These are phyloP conservation scores for Rhinopomastus cyanomelas DNA, from an alignment of 2,113 vertebrate species.

Conservation along the genomic window DNA sequence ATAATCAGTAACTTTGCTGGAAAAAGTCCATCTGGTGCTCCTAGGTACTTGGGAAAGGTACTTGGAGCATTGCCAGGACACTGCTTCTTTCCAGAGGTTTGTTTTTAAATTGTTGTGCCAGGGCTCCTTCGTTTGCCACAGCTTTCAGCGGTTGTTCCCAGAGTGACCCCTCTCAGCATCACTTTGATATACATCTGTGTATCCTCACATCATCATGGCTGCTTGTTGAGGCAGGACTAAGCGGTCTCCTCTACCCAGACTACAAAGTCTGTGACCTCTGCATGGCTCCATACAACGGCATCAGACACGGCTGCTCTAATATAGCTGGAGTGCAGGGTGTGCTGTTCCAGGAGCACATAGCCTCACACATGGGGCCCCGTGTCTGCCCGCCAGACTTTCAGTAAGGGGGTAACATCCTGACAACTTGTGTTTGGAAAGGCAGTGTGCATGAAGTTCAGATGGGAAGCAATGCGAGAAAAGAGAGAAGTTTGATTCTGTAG, in stretches of 20 bases:
- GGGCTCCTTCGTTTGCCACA: background rate
- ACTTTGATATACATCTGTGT: background rate
- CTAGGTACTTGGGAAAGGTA: conserved; percentile 20
- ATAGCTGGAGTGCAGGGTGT: background rate
- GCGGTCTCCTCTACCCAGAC: background rate
- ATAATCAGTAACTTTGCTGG: conserved; percentile 10
- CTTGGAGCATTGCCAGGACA: background rate
- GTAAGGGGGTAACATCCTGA: background rate
- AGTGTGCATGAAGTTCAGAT: rapidly evolving
- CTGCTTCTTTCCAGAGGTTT: conserved; percentile 30
- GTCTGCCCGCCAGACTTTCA: background rate
- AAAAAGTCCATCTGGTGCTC: conserved; percentile 24
- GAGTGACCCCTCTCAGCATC: background rate
- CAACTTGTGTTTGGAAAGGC: rapidly evolving
- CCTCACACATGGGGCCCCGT: background rate
- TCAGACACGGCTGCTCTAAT: background rate
- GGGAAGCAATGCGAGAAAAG: background rate
- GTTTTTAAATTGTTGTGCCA: conserved; percentile 28
- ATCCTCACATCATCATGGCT: background rate
- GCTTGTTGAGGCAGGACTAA: background rate
- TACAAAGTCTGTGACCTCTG: background rate
- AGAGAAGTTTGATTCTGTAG: background rate
- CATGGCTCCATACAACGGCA: background rate
- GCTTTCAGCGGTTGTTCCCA: background rate
- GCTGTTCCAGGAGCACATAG: background rate